Base-by-base conservation (phyloP, 1,140 invertebrate genomes). In the Drosophila pachea region DNA sequence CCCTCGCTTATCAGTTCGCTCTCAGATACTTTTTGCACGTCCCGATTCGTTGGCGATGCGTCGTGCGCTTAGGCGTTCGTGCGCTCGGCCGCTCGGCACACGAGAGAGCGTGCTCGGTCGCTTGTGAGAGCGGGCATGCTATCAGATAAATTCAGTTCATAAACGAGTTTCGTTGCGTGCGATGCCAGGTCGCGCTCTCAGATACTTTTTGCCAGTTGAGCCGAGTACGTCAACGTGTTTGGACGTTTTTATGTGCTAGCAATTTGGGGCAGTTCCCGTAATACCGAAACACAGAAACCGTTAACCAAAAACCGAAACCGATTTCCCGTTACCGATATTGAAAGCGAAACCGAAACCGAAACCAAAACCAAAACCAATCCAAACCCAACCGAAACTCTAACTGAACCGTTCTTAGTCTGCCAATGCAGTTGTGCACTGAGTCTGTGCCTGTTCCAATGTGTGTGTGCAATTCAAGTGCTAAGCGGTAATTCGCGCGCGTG, bases 221-320 rank as follows among this genome's bases (percentile, higher is more conserved):
- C 61, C 74, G 74, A 73, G 67, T 73, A 65, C 70, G 74, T 76
- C 66, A 65, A 73, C 65, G 68, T 78, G 75, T 70, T 22, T 65
- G 72, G 74, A 81, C 67, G 69, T 72, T 72, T 68, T 72, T 56
- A 68, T 68, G 67, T 40, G 62, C 73, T 62, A 63, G 42, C 59
- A 59, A 52, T 45, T 33, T 55, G 68, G 68, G 22, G 3, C 3
- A 49, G 55, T 40, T 9, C 7, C 11, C n/a, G 9, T 12, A 6
- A 29, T n/a, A 55, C 36, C 8, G 31, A 35, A 53, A 53, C 14
- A 22, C 22, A 22, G 22, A 22, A 22, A 22, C 22, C 22, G 22
- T 22, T 22, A 22, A 3, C 22, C 22, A 14, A 33, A 59, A 59
- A 32, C 33, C 16, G 31, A 58, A 50, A 59, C 16, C 9, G 31